Evolutionary conservation across 2,113 vertebrate genomes (phyloP), one percentile per base, ranked within the genome.

Genomic region (Pitta sordida): DNA sequence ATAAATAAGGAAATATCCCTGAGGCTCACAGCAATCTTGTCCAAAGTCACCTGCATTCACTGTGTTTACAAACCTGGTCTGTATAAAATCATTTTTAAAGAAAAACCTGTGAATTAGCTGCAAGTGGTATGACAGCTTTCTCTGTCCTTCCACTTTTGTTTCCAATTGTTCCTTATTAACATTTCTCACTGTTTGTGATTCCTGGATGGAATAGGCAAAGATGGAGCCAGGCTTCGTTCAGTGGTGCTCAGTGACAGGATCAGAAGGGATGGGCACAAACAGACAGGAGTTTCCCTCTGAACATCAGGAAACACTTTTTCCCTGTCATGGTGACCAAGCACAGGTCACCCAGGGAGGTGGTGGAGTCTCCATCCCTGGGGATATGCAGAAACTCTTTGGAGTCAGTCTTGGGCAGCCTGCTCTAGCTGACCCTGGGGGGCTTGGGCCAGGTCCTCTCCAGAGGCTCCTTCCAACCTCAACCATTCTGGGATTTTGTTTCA

Each of bases 281-380:
- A 14, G 63, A 13, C 1, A 1, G 59, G 41, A n/a, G 7, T 30
- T 9, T 87, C n/a, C 32, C 26, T 37, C 22, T 84, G 60, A 23
- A 24, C 34, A 10, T 17, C 64, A 53, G 56, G 75, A 63, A 41
- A 53, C n/a, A 7, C 15, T n/a, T 65, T 15, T 5, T 9, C 46
- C 11, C 32, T 6, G 34, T 7, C 24, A 59, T 62, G 8, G 48
- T 58, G 51, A 44, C 34, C 0, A 0, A 74, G 75, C 46, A 75
- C 43, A 49, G 41, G 19, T 36, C 34, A 6, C 55, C 26, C 46
- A 49, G n/a, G 9, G 16, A n/a, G n/a, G 8, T 17, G n/a, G 24
- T 7, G 41, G 24, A n/a, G 3, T 21, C 44, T 27, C 60, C 18
- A 21, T 26, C 34, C 65, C 41, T 20, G 1, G 37, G 21, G 34